Evolutionary conservation across 1,140 invertebrate species (phyloP).

Genomic region (Drosophila malerkotliana): DNA sequence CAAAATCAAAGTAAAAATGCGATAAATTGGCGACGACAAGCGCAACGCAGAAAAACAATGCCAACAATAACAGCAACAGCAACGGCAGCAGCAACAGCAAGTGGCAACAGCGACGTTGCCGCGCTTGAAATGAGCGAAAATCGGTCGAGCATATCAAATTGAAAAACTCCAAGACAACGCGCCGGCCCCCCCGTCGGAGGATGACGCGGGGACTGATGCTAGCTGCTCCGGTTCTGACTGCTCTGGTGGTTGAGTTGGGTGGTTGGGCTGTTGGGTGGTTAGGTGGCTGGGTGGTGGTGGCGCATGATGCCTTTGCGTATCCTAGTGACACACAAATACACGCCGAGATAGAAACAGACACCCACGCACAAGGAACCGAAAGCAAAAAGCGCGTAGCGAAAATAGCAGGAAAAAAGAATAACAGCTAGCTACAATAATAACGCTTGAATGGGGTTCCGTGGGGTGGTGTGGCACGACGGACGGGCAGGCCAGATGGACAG

Average conservation of each 20-base stretch:
- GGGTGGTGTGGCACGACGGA: not conserved
- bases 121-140: constrained; percentile 80
- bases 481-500: constrained; percentile 38
- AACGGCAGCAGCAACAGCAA: constrained; percentile 10
- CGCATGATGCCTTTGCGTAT: constrained; percentile 76
- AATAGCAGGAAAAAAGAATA: constrained; percentile 56
- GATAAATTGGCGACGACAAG: constrained; percentile 80
- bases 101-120: constrained; percentile 45
- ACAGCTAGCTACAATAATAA: constrained; percentile 74
- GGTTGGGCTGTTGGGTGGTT: not conserved
- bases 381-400: constrained; percentile 68
- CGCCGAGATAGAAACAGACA: constrained; percentile 39
- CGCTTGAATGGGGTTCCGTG: constrained; percentile 35
- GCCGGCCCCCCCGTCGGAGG: constrained; percentile 3
- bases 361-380: constrained; percentile 50
- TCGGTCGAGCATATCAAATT: constrained; percentile 81
- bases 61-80: constrained; percentile 31
- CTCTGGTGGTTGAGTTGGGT: not conserved
- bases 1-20: constrained; percentile 82
- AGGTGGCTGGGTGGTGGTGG: constrained; percentile 6
- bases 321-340: constrained; percentile 80
- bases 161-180: constrained; percentile 77
- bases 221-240: constrained; percentile 12
- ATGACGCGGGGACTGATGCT: constrained; percentile 1
- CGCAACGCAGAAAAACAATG: constrained; percentile 61